Conservation (phyloP, 2,888 invertebrate species). For the Strigamia crassipes region DNA sequence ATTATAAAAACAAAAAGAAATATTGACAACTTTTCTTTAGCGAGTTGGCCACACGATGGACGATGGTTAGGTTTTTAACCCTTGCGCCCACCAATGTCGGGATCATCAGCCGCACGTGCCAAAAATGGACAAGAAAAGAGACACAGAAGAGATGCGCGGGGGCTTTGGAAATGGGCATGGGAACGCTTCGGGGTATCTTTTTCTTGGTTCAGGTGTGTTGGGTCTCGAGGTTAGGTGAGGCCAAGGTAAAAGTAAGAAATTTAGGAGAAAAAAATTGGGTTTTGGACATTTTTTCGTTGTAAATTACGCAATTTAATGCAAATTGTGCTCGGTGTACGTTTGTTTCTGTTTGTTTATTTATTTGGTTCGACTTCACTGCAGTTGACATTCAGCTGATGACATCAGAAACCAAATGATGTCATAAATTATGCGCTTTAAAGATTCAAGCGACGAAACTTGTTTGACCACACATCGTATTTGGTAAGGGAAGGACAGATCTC, state of each 20-base stretch:
- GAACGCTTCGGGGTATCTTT: slow-evolving; percentile 6
- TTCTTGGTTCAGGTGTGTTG: slow-evolving; percentile 27
- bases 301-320: too few species aligned
- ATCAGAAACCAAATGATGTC: background rate
- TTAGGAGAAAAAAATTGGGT: background rate
- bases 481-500: slow-evolving; percentile 36
- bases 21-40: background rate
- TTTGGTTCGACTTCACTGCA: background rate
- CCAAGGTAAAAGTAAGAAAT: slow-evolving; percentile 13
- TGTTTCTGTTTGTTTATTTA: background rate
- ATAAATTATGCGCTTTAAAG: slow-evolving; percentile 5
- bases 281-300: too few species aligned
- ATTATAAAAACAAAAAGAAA: background rate
- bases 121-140: slow-evolving; percentile 1
- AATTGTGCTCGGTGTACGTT: too few species aligned
- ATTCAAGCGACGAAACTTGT: slow-evolving; percentile 13
- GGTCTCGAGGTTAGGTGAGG: slow-evolving; percentile 34
- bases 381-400: background rate
- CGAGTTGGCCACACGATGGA: background rate
- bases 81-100: slow-evolving; percentile 21
- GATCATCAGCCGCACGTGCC: slow-evolving; percentile 42
- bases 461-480: slow-evolving; percentile 28
- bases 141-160: background rate
- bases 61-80: slow-evolving; percentile 34
- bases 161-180: slow-evolving; percentile 12